Base-by-base conservation (phyloP, 1,140 invertebrate species). In the Hesperophylax magnus region DNA sequence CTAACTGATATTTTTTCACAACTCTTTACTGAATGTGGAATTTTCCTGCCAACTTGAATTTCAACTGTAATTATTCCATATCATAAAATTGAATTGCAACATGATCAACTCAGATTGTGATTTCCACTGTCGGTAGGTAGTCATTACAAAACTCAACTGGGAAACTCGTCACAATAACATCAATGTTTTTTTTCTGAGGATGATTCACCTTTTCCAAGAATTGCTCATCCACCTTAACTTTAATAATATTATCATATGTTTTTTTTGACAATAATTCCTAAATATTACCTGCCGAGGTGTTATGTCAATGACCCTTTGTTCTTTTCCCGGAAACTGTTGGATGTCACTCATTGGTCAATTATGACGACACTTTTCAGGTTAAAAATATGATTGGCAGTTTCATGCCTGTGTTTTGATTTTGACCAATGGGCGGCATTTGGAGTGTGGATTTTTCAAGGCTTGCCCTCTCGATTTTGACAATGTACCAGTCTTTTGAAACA, bases 221-320 rank as follows among this genome's bases (percentile, higher is more conserved):
- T 61, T 24, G 9, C 63, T 34, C 31, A n/a, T 65, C 22, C 15
- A 65, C 20, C 61, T 65, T 27, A 14, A 65, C 17, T 24, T 24
- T 27, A 65, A 65, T 65, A 20, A 65, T 65, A 27, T 27, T 27
- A 34, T 47, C 39, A 47, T 47, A 47, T 47, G 39, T 47, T 47
- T 39, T 39, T 47, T 47, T 47, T 47, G 39, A 47, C 39, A 47
- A 47, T 47, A 47, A 6, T 47, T 47, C 14, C 39, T 47, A 47
- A 47, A 47, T 47, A 47, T 47, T 14, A 11, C 9, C 3, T 1
- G 39, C n/a, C 1, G 17, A 34, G 39, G 27, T 67, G 18, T 67
- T 27, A 72, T 72, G 69, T 72, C 69, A 72, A 53, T 11, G 71
- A 75, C 71, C 67, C 22, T 52, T 71, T 22, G 34, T 52, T 71